phyloP scores from a whole-genome alignment of 2,888 invertebrate species.

The Pachymerium ferrugineum region DNA sequence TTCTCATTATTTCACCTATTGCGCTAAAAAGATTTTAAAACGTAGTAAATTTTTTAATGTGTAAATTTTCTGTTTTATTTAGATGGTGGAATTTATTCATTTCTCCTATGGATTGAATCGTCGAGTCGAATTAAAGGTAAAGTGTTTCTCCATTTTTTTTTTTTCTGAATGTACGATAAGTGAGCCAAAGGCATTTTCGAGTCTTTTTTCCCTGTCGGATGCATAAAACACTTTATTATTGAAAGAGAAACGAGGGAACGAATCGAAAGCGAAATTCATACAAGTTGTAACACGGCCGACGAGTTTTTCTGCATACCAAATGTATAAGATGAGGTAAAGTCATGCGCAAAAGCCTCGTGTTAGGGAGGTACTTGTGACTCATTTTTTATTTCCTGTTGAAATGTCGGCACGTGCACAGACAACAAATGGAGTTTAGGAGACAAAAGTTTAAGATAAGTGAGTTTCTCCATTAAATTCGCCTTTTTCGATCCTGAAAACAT shows the following conservation, averaged over 20 bases:
- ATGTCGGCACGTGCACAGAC: conserved; percentile 6
- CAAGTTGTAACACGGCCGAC: not conserved
- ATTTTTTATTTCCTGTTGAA: conserved; percentile 27
- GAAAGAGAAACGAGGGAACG: not conserved
- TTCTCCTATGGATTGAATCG: not conserved
- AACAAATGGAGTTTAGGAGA: conserved; percentile 6
- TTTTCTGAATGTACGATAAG: not conserved
- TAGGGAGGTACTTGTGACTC: conserved; percentile 19
- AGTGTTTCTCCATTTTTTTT: not conserved
- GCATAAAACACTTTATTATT: conserved; percentile 17
- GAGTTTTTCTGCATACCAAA: conserved; percentile 14
- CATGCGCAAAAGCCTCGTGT: conserved; percentile 22
- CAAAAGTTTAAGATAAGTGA: conserved; percentile 2
- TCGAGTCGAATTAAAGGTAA: conserved; percentile 10
- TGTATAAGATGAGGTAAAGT: conserved; percentile 10
- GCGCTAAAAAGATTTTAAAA: no score
- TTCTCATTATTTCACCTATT: no score
- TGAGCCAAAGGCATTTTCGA: not conserved
- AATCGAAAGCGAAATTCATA: conserved; percentile 24
- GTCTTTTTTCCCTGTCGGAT: not conserved
- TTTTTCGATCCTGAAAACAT: not conserved
- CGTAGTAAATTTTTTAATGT: no score
- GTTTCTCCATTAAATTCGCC: conserved; percentile 21
- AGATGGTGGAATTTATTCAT: not conserved
- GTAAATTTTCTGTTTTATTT: not conserved